A percentile compares a stretch with the other conserved stretches of the same genome.
phyloP scores from a whole-genome alignment of 35 echinoderm and acorn worm species.

The Holothuria glaberrima region DNA sequence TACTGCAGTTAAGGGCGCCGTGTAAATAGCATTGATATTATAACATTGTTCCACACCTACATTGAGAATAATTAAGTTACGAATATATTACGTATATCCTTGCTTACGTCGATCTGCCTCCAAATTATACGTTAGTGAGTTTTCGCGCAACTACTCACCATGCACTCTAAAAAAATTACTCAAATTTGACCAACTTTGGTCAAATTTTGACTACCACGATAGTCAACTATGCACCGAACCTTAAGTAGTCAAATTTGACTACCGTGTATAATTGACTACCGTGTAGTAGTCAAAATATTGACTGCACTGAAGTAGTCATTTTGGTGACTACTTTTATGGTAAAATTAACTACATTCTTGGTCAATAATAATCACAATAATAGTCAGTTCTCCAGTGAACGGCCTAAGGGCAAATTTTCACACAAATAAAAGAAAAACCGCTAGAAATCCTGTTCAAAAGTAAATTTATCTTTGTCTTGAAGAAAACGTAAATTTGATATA shows the following conservation, averaged over 20 bases:
- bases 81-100: no score
- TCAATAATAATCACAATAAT: slow-evolving; percentile 13
- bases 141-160: no score
- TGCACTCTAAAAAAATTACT: slow-evolving; percentile 34
- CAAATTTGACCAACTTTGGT: slow-evolving; percentile 49
- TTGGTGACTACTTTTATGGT: slow-evolving; percentile 18
- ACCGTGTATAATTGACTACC: no score
- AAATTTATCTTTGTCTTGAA: neutral
- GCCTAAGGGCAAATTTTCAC: neutral
- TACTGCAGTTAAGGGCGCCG: no score
- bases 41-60: no score
- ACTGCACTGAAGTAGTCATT: slow-evolving; percentile 30
- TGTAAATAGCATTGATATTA: no score
- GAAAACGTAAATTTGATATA: no score
- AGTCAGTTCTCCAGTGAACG: neutral
- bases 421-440: slow-evolving; percentile 13
- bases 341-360: slow-evolving; percentile 5
- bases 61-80: no score
- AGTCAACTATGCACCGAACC: slow-evolving; percentile 50
- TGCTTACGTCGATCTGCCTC: no score
- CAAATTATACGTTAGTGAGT: no score
- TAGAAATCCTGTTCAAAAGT: neutral
- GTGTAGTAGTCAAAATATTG: slow-evolving; percentile 12
- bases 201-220: slow-evolving; percentile 45
- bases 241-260: slow-evolving; percentile 37